Evolutionary conservation across 1,140 invertebrate genomes (phyloP), one percentile per base, ranked within the genome.

Genomic region (Chelonus insularis): DNA sequence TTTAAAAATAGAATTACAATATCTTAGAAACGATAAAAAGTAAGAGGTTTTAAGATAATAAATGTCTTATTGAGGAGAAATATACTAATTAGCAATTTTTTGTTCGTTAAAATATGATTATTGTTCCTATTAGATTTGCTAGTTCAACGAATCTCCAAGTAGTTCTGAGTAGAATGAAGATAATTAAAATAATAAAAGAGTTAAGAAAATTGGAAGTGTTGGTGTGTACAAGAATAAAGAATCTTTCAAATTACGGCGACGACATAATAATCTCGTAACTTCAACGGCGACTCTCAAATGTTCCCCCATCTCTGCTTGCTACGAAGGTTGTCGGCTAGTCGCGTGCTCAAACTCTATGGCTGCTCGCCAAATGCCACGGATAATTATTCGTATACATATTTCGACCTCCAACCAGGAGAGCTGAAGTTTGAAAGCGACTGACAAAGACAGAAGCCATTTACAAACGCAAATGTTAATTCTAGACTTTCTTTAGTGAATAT

Each of bases 321-420:
- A 16, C 18, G 3, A 18, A 18, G 41, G 12, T 16, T 43, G 16
- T 43, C 41, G 41, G 18, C 1, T 14, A 54, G 39, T 59, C 57
- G 29, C 39, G 62, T 55, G 62, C 52, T 59, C 14, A 41, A 48
- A 41, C 45, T 65, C 50, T 59, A 59, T 62, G 64, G 64, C 60
- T 56, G 25, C 41, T 18, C 34, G 64, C 64, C 64, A 65, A 65
- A 60, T 62, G 64, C 60, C 43, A 52, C 23, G 43, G 57, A 36
- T 62, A 62, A 62, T 65, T 60, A 55, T 65, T 65, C 56, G 60
- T 62, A 65, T 59, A 41, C 50, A 45, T 51, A 65, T 62, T 65
- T 61, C 55, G 50, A 62, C 39, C 51, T 18, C 41, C 50, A 20
- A 41, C 11, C 55, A 39, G 41, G 23, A 55, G 23, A 61, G 29